Conservation (phyloP, 2,113 vertebrate species). For the Lepus americanus region DNA sequence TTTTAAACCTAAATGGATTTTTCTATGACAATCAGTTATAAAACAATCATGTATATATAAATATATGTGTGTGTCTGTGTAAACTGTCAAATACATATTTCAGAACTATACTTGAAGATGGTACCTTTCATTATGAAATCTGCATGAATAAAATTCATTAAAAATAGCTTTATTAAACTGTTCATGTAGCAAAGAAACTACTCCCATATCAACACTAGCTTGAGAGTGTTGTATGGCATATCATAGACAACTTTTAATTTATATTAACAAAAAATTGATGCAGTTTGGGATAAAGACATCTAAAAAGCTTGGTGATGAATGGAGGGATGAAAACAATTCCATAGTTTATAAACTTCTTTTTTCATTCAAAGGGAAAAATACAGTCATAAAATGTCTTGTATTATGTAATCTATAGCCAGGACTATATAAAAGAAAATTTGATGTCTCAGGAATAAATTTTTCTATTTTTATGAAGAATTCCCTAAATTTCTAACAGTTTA, state of each 20-base stretch:
- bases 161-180: background rate
- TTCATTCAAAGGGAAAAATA: background rate
- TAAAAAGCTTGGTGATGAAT: background rate
- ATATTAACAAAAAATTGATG: background rate
- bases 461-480: conserved; percentile 30
- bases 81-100: background rate
- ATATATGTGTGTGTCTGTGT: background rate
- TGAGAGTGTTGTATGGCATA: background rate
- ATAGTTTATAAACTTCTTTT: background rate
- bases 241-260: background rate
- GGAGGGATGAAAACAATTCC: background rate
- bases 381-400: background rate
- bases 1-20: background rate
- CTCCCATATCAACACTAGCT: background rate
- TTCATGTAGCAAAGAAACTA: background rate
- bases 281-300: background rate
- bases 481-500: background rate
- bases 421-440: background rate
- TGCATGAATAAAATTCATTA: background rate
- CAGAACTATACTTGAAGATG: background rate
- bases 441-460: background rate
- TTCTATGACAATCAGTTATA: background rate
- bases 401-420: conserved; percentile 18
- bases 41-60: background rate
- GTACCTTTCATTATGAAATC: background rate